Base-by-base conservation (phyloP, 1,140 invertebrate genomes). In the Dendrolimus kikuchii region DNA sequence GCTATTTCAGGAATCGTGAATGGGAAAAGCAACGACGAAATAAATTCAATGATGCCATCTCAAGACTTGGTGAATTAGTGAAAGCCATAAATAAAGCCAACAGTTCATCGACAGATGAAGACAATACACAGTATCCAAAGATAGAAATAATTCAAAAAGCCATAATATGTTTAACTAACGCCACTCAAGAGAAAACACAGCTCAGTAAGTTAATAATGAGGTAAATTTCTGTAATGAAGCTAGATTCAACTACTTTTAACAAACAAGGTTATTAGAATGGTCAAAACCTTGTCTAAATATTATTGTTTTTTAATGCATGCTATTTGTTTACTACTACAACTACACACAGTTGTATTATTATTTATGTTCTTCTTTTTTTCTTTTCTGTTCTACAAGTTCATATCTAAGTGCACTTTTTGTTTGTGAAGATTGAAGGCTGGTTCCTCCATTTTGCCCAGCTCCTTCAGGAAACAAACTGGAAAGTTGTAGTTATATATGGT, bases 131-230 rank as follows among this genome's bases (percentile, higher is more conserved):
- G 52, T 81, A 74, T 59, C 76, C 82, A 40, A 86, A 86, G 66
- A 71, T 86, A 60, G 82, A 86, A 69, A 82, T 86, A 38, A 62
- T 86, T 5, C 80, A 86, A 59, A 81, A 80, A 65, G 82, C 82
- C 23, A 84, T 80, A 7, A 52, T 75, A 49, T 86, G 76, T 53
- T 59, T 86, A 40, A 77, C 59, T 43, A 79, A 75, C 53, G 76
- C 62, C 66, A 55, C 58, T 38, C 64, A 79, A 53, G 78, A 81
- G 53, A 81, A 75, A 62, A 74, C 77, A 52, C 75, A 77, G 57
- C 57, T 81, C 38, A 81, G 81, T 85, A 77, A 76, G 79, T 78
- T 48, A 50, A 41, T 9, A 7, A 5, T 47, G n/a, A 51, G 36
- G 43, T 54, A 50, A 40, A 57, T 48, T 51, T 37, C 23, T 37